Percentiles rank a stretch among this genome's conserved stretches.
These are phyloP conservation scores for Chlorospingus semifuscus DNA, from an alignment of 2,797 vertebrate genomes.

Conservation along the genomic window DNA sequence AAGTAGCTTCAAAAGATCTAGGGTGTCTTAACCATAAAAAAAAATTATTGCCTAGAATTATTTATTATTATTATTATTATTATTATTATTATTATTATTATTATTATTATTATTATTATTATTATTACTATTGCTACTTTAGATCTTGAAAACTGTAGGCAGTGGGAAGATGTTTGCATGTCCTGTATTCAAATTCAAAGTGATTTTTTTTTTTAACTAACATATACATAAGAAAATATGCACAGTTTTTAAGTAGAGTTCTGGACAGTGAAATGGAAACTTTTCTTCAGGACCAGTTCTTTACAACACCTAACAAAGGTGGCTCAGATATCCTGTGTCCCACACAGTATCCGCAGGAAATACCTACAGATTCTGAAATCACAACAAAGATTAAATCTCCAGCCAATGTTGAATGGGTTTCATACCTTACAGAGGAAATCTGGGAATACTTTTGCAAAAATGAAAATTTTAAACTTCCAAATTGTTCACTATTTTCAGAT, in stretches of 20 bases:
- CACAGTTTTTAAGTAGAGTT: background rate
- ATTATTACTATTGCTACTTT: background rate
- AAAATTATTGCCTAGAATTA: background rate
- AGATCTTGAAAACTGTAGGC: background rate
- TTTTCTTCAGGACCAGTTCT: background rate
- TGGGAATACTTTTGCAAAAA: background rate
- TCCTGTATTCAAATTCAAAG: background rate
- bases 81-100: background rate
- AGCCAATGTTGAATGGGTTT: background rate
- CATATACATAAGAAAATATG: background rate
- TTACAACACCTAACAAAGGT: background rate
- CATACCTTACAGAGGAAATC: background rate
- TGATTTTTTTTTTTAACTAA: background rate
- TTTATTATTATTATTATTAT: background rate
- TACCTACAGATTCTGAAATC: background rate
- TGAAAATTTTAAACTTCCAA: background rate
- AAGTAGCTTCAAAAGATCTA: background rate
- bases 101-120: too few relatives aligned
- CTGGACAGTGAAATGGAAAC: background rate
- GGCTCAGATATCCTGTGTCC: background rate
- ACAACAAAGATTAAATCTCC: background rate
- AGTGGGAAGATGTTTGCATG: background rate
- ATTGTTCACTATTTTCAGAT: background rate
- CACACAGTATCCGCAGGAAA: background rate
- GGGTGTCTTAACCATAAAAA: background rate